A percentile compares a stretch with the other conserved stretches of the same genome.
These are phyloP conservation scores for Sphenopsis melanotis DNA, from an alignment of 2,797 vertebrate genomes.

Conservation along the genomic window DNA sequence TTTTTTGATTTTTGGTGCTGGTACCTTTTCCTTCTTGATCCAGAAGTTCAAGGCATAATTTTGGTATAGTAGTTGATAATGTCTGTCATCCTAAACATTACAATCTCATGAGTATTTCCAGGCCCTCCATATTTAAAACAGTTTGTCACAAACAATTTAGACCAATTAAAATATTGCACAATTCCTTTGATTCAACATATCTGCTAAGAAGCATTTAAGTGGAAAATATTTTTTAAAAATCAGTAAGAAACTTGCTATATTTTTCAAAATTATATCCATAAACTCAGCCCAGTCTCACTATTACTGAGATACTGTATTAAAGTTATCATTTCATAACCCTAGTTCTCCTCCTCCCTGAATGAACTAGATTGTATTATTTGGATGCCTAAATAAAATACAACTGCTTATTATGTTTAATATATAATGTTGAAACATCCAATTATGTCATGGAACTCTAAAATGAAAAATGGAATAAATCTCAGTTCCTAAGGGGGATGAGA, in stretches of 20 bases:
- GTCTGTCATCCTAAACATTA: background rate
- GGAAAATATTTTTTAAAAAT: background rate
- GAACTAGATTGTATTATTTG: background rate
- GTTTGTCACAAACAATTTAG: background rate
- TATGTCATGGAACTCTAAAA: background rate
- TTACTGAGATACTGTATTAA: background rate
- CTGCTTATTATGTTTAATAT: background rate
- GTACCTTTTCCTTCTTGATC: background rate
- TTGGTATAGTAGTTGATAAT: background rate
- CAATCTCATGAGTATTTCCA: background rate
- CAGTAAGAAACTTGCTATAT: background rate
- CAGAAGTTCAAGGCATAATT: background rate
- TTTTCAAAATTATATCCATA: background rate
- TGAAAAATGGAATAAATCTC: background rate
- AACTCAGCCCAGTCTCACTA: background rate
- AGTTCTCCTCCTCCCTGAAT: background rate
- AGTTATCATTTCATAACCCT: background rate
- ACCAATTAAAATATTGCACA: background rate
- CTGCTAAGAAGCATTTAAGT: background rate
- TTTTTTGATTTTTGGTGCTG: background rate
- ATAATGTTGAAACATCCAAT: background rate
- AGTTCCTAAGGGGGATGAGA: background rate
- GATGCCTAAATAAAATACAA: background rate
- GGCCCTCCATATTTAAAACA: background rate
- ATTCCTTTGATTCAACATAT: background rate